Conservation (phyloP, 2,888 invertebrate genomes). For the Aquatica leii region DNA sequence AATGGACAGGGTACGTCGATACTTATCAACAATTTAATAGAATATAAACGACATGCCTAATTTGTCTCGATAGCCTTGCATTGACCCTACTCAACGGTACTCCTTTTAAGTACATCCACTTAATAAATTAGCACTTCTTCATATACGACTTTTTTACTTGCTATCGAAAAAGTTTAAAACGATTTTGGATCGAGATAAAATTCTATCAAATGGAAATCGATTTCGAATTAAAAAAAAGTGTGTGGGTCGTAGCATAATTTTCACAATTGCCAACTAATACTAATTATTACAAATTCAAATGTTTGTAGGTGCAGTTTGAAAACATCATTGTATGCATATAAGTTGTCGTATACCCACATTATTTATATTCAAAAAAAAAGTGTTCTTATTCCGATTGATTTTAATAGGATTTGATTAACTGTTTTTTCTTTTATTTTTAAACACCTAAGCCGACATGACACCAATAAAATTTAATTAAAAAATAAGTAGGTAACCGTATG, state of each 20-base stretch:
- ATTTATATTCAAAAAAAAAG: background rate
- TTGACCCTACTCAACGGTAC: too few species aligned
- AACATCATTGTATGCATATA: conserved; percentile 19
- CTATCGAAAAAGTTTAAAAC: too few species aligned
- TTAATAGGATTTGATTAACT: conserved; percentile 14
- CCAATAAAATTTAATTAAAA: conserved; percentile 21
- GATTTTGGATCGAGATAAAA: too few species aligned
- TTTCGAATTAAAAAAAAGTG: background rate
- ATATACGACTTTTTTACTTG: too few species aligned
- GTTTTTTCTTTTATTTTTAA: conserved; percentile 4
- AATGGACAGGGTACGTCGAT: too few species aligned
- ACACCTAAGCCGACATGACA: conserved; percentile 9
- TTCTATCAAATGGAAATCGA: background rate
- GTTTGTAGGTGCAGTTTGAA: conserved; percentile 9
- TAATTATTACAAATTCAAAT: conserved; percentile 13
- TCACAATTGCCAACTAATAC: background rate
- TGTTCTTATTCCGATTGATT: background rate
- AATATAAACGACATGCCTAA: too few species aligned
- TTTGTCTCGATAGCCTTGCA: too few species aligned
- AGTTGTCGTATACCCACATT: conserved; percentile 12
- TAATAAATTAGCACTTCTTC: too few species aligned
- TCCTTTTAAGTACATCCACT: too few species aligned
- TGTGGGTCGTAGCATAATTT: conserved; percentile 5
- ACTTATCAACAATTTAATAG: too few species aligned
- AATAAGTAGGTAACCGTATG: conserved; percentile 25